phyloP scores from a whole-genome alignment of 2,113 vertebrate genomes.

The Prolemur simus region DNA sequence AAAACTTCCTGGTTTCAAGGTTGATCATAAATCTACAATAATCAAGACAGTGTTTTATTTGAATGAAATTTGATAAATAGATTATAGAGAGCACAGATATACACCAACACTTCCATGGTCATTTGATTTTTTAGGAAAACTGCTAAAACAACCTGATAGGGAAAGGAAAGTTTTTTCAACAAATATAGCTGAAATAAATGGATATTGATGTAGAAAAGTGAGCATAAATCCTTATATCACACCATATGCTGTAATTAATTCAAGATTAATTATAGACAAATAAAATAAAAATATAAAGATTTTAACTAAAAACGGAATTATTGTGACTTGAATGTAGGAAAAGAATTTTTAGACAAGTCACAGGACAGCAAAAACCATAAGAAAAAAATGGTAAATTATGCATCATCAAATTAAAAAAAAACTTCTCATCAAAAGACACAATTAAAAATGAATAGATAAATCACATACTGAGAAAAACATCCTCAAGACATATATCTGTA shows the following conservation, averaged over 20 bases:
- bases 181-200: not conserved
- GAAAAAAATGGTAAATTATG: not conserved
- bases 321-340: not conserved
- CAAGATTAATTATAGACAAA: not conserved
- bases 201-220: not conserved
- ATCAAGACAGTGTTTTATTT: not conserved
- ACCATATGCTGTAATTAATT: not conserved
- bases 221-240: not conserved
- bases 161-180: not conserved
- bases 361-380: not conserved
- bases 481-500: not conserved
- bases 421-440: not conserved
- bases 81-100: not conserved
- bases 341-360: not conserved
- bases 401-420: not conserved
- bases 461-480: not conserved
- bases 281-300: not conserved
- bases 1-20: not conserved
- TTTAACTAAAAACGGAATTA: not conserved
- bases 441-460: not conserved
- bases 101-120: not conserved
- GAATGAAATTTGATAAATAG: not conserved
- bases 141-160: not conserved
- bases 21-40: not conserved
- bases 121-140: not conserved